phyloP scores from a whole-genome alignment of 30 jellyfish, hydroid and myxozoan genomes.

The Nemopilema nomurai region DNA sequence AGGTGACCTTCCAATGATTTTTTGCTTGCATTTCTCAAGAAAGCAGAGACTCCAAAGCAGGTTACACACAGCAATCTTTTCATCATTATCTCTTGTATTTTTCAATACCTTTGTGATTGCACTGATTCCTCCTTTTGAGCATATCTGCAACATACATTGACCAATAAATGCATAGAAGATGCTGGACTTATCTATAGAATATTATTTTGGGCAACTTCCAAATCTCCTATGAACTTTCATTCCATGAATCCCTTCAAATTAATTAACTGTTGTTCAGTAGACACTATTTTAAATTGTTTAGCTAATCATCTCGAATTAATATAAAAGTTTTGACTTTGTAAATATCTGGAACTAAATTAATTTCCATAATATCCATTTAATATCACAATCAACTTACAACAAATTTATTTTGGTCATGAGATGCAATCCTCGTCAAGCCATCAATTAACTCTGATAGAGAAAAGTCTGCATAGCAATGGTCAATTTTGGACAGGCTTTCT shows the following conservation, averaged over 20 bases:
- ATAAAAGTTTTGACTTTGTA: too few relatives aligned
- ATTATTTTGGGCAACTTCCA: too few relatives aligned
- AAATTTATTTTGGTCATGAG: constrained; percentile 62
- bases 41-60: constrained; percentile 75
- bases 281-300: too few relatives aligned
- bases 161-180: too few relatives aligned
- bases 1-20: constrained; percentile 49
- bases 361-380: too few relatives aligned
- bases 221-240: too few relatives aligned
- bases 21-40: constrained; percentile 66
- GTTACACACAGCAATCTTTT: constrained; percentile 61
- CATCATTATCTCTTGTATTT: constrained; percentile 63
- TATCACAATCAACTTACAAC: constrained; percentile 72
- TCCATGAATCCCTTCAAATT: too few relatives aligned
- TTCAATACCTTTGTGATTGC: constrained; percentile 50
- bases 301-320: too few relatives aligned
- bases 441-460: constrained; percentile 62
- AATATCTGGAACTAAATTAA: too few relatives aligned
- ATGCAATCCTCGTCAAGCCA: constrained; percentile 78
- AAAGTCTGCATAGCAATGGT: constrained; percentile 82
- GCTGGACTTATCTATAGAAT: too few relatives aligned
- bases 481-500: constrained; percentile 68
- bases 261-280: too few relatives aligned
- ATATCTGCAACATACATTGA: constrained; percentile 36
- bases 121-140: constrained; percentile 64